Conservation (phyloP, 2,888 invertebrate genomes). For the Orthosia incerta region DNA sequence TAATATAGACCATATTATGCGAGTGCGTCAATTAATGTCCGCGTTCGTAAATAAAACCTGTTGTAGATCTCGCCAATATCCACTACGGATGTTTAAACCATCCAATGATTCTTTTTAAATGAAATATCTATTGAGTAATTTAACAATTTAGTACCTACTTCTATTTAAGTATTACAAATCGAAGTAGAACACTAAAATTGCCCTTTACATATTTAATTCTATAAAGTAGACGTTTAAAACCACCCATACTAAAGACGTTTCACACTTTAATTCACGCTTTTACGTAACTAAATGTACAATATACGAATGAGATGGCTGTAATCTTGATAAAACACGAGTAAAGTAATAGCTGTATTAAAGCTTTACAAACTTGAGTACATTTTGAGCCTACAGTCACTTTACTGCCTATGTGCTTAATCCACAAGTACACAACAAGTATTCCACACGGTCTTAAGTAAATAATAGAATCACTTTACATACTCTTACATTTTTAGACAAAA, state of each 20-base stretch:
- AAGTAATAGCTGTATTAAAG: constrained; percentile 5
- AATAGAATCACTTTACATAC: not conserved
- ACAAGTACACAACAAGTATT: no score
- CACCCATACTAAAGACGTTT: not conserved
- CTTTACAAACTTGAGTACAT: constrained; percentile 4
- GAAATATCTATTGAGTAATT: no score
- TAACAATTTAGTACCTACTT: not conserved
- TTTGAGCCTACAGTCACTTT: not conserved
- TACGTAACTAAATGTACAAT: constrained; percentile 14
- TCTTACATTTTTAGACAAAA: not conserved
- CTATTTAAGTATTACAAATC: no score
- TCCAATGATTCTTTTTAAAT: no score
- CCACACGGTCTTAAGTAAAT: not conserved
- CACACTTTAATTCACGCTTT: constrained; percentile 15
- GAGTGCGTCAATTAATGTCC: not conserved
- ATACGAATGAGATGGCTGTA: constrained; percentile 18
- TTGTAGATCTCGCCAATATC: no score
- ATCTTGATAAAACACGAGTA: constrained; percentile 27
- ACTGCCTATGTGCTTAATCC: constrained; percentile 1
- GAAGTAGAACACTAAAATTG: not conserved
- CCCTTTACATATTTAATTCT: not conserved
- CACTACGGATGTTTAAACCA: no score
- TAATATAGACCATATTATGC: no score
- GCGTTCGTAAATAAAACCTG: not conserved
- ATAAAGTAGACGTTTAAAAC: not conserved